Base-by-base conservation (phyloP, 2,113 vertebrate species). In the Odobenus rosmarus region DNA sequence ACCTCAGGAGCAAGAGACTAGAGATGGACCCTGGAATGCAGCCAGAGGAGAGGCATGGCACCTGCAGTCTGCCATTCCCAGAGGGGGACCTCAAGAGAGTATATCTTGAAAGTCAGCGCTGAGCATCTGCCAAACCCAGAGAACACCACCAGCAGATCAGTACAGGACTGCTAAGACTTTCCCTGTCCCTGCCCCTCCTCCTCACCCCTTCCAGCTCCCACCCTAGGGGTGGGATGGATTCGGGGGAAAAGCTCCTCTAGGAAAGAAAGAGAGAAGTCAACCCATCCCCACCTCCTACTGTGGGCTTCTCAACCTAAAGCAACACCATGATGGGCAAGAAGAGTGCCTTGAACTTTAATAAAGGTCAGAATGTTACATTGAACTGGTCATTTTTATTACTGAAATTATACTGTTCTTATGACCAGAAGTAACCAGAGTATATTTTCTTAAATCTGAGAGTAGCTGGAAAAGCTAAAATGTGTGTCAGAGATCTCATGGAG, bases 381-480 rank as follows among this genome's bases (percentile, higher is more conserved):
- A 16, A 23, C 33, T 67, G 5, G 59, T 62, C 13, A 67, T 74
- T 71, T 96, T 53, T 72, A 59, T 92, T 82, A 82, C n/a, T 51
- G 67, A 92, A 97, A 80, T 82, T 46, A 81, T 13, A 71, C 13
- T 77, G 31, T 67, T 92, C 49, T 76, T 82, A 91, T 18, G 39
- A 24, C 42, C 55, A 93, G 15, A 95, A 82, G 61, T 61, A 79
- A 96, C 24, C 18, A 93, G 26, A 55, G 8, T 80, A 16, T 59
- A 76, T 74, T 93, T 83, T 86, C 71, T 61, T 96, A 74, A 81
- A n/a, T 61, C 23, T 84, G 79, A 88, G 16, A 93, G 15, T 74
- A 9, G 42, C 42, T 42, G 59, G 59, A 77, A 93, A 93, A 94
- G 18, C 57, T 64, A 89, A 96, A 80, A 16, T 15, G 51, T 86